phyloP scores from a whole-genome alignment of 2,888 invertebrate species.

The Phorcus lineatus region DNA sequence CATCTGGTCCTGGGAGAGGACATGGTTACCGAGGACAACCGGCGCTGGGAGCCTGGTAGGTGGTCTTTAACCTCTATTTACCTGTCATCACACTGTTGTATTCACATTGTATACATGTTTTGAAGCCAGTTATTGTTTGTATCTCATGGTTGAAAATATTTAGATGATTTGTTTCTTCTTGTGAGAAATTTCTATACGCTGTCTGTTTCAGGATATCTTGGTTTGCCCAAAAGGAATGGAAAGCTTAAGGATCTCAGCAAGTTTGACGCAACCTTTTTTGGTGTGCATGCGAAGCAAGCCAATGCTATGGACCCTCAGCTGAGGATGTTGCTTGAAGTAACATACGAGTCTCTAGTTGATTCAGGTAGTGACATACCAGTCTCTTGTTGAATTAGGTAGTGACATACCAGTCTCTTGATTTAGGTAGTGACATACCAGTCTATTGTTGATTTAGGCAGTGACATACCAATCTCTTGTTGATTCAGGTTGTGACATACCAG shows the following conservation, averaged over 20 bases:
- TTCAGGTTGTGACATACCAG: too few species aligned
- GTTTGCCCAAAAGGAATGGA: conserved; percentile 76
- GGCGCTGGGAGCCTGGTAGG: conserved; percentile 88
- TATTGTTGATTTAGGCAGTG: too few species aligned
- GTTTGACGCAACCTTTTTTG: conserved; percentile 70
- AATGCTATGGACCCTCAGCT: conserved; percentile 78
- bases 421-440: too few species aligned
- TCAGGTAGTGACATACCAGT: too few species aligned
- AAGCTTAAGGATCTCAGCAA: conserved; percentile 77
- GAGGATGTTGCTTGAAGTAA: conserved; percentile 85
- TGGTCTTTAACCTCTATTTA: neutral
- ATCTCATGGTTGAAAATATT: too few species aligned
- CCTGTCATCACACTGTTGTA: neutral
- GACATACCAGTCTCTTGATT: too few species aligned
- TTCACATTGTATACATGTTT: too few species aligned
- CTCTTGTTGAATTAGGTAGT: too few species aligned
- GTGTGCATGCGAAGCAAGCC: conserved; percentile 73
- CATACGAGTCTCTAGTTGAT: conserved; percentile 71
- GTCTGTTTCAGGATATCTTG: conserved; percentile 73
- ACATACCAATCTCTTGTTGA: too few species aligned
- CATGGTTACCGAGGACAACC: conserved; percentile 92
- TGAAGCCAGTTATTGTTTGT: too few species aligned
- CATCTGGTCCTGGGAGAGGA: conserved; percentile 93
- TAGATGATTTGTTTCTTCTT: too few species aligned
- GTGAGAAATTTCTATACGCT: too few species aligned